A percentile compares a stretch with the other conserved stretches of the same genome.
phyloP scores from a whole-genome alignment of 2,797 vertebrate genomes.

The Premnoplex brunnescens region DNA sequence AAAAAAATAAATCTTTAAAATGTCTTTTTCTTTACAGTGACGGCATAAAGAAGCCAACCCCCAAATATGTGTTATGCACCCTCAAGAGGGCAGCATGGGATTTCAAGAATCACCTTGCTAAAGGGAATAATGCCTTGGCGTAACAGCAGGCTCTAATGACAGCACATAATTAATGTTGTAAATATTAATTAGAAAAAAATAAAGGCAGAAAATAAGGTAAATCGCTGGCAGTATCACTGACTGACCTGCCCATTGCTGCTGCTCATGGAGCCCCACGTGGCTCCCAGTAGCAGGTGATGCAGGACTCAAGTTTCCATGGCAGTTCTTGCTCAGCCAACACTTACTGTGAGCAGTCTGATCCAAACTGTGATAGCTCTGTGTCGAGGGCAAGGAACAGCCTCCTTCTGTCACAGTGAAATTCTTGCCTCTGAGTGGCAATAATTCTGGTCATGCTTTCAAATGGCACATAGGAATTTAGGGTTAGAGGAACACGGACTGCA shows the following conservation, averaged over 20 bases:
- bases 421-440: background rate
- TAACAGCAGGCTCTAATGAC: background rate
- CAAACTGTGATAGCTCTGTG: background rate
- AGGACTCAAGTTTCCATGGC: background rate
- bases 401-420: background rate
- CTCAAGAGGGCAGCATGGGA: constrained; percentile 66
- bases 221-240: background rate
- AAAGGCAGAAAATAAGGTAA: background rate
- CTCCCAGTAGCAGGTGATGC: background rate
- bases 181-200: background rate
- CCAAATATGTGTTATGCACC: background rate
- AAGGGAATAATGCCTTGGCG: background rate
- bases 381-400: background rate
- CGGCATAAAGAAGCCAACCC: fast-evolving
- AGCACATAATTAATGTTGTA: background rate
- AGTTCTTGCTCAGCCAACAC: background rate
- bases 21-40: background rate
- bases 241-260: background rate
- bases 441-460: background rate
- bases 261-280: background rate
- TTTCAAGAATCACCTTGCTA: constrained; percentile 4
- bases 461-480: background rate
- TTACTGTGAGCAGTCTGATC: background rate
- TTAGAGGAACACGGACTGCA: background rate
- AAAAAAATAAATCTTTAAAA: background rate